Evolutionary conservation across 2,888 invertebrate genomes (phyloP), one percentile per base, ranked within the genome.

Genomic region (Athalia cordata): DNA sequence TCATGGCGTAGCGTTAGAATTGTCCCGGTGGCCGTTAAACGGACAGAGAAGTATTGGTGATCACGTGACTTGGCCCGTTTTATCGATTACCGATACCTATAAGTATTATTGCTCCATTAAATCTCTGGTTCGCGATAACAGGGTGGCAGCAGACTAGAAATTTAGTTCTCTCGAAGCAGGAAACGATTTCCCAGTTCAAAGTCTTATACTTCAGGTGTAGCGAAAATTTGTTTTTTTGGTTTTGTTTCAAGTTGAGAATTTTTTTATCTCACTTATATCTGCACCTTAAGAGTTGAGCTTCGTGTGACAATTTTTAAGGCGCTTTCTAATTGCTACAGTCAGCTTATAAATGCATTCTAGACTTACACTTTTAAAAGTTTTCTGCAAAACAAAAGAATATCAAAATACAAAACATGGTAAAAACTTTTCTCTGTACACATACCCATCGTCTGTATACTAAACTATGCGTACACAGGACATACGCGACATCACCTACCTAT

Each of bases 71-170:
- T 64, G 75, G 75, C 62, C 45, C 62, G 75, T 75, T 75, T 75
- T 75, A 75, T 75, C 75, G 75, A 75, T 75, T 75, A 75, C 75
- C 75, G 52, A 75, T 75, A 75, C 75, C 75, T 49, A 29, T 29
- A 52, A 75, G 75, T 75, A 75, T 75, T 75, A 75, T 75, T 75
- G 75, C 75, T 75, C 75, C 75, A 75, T 75, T 75, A 75, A 75
- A 75, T 75, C 75, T 75, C 75, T 64, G 75, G 62, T 75, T 64
- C 62, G 75, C 75, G 75, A 75, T 75, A 75, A 75, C 75, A 61
- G 75, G 61, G 62, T 64, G 75, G 75, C 75, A 75, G 64, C 62
- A 61, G 64, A 75, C 75, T 75, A 75, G 75, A 75, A 75, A 62
- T 75, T 75, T 75, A 75, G 75, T 57, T 75, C 49, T 57, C 62